A percentile compares a stretch with the other conserved stretches of the same genome.
phyloP scores from a whole-genome alignment of 2,113 vertebrate species.

The Channa argus region DNA sequence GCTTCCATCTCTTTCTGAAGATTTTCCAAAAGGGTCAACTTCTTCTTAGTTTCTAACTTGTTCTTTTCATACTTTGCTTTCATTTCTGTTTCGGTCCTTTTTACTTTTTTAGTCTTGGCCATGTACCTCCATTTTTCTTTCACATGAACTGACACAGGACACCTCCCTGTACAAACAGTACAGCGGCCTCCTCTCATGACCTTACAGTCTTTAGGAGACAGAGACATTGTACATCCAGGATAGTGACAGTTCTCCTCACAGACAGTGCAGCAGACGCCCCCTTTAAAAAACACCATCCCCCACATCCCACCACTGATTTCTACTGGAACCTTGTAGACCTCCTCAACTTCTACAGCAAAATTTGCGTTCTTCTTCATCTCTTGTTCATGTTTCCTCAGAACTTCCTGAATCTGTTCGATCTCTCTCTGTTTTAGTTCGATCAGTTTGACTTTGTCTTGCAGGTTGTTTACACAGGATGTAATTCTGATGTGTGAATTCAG shows the following conservation, averaged over 20 bases:
- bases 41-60: not conserved
- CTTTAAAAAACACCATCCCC: not conserved
- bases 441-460: not conserved
- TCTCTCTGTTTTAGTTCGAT: not conserved
- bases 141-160: slow-evolving; percentile 21
- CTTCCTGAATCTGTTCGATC: not conserved
- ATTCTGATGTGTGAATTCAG: not conserved
- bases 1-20: not conserved
- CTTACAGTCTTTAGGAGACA: not conserved
- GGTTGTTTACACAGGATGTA: slow-evolving; percentile 23
- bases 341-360: not conserved
- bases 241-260: slow-evolving; percentile 38
- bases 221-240: not conserved
- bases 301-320: not conserved
- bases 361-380: not conserved
- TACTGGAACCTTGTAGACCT: not conserved
- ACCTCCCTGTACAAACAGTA: slow-evolving; percentile 15
- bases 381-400: not conserved
- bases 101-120: slow-evolving; percentile 1
- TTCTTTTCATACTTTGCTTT: slow-evolving; percentile 1
- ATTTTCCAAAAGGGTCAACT: not conserved
- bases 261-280: not conserved
- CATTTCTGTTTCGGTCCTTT: not conserved
- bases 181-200: slow-evolving; percentile 10
- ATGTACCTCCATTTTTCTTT: slow-evolving; percentile 35